Evolutionary conservation across 2,113 vertebrate genomes (phyloP).

Genomic region (Notarius quadriscutis): DNA sequence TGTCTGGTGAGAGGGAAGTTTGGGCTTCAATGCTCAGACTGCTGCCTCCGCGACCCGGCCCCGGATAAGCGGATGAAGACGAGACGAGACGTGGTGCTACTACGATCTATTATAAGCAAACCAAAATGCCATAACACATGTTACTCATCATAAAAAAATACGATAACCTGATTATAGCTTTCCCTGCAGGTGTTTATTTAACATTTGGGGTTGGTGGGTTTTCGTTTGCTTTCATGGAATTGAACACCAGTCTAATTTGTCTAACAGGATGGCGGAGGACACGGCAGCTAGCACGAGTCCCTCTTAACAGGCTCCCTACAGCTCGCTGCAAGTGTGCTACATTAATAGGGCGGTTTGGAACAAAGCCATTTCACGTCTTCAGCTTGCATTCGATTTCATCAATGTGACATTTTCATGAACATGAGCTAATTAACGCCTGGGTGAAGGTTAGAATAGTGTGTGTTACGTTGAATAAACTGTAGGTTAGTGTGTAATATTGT

Average conservation of each 20-base stretch:
- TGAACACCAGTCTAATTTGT: background rate
- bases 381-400: slow-evolving; percentile 2
- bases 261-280: background rate
- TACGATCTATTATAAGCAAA: background rate
- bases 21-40: no score
- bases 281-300: background rate
- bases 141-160: background rate
- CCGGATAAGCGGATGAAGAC: no score
- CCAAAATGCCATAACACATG: background rate
- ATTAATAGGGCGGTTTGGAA: slow-evolving; percentile 12
- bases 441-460: background rate
- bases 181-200: background rate
- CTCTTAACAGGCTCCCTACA: background rate
- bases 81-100: background rate
- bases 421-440: slow-evolving; percentile 16
- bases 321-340: background rate
- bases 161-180: background rate
- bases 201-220: background rate
- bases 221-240: background rate
- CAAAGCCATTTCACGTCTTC: background rate
- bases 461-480: background rate
- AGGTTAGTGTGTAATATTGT: background rate
- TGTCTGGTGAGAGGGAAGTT: no score
- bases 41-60: no score
- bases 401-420: slow-evolving; percentile 4